Base-by-base conservation (phyloP, 2,888 invertebrate genomes). In the Chrysodeixis includens region DNA sequence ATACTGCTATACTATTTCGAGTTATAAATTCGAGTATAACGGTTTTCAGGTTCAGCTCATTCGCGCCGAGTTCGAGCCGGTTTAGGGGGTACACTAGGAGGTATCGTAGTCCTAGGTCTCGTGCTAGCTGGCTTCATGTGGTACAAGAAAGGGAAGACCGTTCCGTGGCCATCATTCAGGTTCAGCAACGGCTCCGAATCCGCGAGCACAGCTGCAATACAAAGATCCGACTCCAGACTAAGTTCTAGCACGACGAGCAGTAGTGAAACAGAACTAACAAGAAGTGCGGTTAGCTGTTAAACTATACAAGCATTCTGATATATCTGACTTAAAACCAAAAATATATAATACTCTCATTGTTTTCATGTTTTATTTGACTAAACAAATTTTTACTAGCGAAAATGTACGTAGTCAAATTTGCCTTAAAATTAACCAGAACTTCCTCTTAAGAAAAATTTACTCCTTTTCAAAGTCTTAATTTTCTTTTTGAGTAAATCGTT, bases 41-140 rank as follows among this genome's bases (percentile, higher is more conserved):
- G n/a, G n/a, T n/a, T 18, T 77, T 54, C 32, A 76, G 76, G 70
- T 71, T 22, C 81, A 76, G 81, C 53, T 26, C 55, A 44, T 2
- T 55, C 67, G 12, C 77, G 74, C 2, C 76, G 72, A 5, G 84
- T 83, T 6, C 86, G 65, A 64, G 93, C 92, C 1, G 87, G 90
- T 2, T 86, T 93, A 18, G 79, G 87, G 9, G 93, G 92, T 0
- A 86, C 89, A 85, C 73, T 83, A 0, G 74, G 86, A 1, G 91
- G 91, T 0, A 18, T 86, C 0, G 61, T 75, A 0, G 67, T 81
- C 0, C 54, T 93, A 7, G 65, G 82, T 0, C 30, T 85, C 0
- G 62, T 87, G 0, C 68, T 94, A 7, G 84, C 71, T 2, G 88
- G 85, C 10, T 75, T 82, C 4, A 32, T 91, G 2, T 78, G 85